These are phyloP conservation scores for Harpegnathos saltator DNA, from an alignment of 1,140 invertebrate genomes.

Conservation along the genomic window DNA sequence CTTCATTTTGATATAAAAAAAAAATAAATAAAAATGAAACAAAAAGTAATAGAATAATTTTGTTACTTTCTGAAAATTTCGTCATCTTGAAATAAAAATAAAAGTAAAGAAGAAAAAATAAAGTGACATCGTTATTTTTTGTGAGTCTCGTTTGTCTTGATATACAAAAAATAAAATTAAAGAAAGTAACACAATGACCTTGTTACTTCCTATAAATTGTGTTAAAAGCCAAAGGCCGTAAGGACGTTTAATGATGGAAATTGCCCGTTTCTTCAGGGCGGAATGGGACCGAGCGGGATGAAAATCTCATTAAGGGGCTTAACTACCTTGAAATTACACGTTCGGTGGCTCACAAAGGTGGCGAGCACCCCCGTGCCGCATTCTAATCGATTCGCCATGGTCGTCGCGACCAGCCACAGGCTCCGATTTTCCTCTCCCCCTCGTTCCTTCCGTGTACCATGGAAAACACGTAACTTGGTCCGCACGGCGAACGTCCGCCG, in stretches of 20 bases:
- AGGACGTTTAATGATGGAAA: constrained; percentile 22
- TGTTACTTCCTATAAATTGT: too few relatives aligned
- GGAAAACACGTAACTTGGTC: constrained; percentile 40
- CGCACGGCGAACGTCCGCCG: constrained; percentile 8
- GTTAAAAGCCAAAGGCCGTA: not conserved
- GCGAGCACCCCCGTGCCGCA: constrained; percentile 73
- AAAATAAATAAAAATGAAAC: too few relatives aligned
- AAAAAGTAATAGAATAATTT: too few relatives aligned
- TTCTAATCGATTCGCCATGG: constrained; percentile 81
- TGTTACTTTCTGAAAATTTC: too few relatives aligned
- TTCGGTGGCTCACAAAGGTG: constrained; percentile 74
- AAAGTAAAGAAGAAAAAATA: too few relatives aligned
- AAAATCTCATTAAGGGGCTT: constrained; percentile 78
- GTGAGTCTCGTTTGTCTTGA: too few relatives aligned
- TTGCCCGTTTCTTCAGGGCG: not conserved
- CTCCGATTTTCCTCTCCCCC: constrained; percentile 50
- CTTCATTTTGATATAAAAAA: too few relatives aligned
- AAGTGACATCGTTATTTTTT: too few relatives aligned
- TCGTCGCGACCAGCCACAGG: constrained; percentile 59
- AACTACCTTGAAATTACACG: constrained; percentile 85
- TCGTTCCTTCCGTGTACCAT: constrained; percentile 28
- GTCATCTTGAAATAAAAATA: too few relatives aligned
- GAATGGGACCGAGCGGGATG: constrained; percentile 24
- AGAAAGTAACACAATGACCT: too few relatives aligned
- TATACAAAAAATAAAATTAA: too few relatives aligned